Evolutionary conservation across 2,888 invertebrate genomes (phyloP), one percentile per base, ranked within the genome.

Genomic region (Dryobotodes eremita): DNA sequence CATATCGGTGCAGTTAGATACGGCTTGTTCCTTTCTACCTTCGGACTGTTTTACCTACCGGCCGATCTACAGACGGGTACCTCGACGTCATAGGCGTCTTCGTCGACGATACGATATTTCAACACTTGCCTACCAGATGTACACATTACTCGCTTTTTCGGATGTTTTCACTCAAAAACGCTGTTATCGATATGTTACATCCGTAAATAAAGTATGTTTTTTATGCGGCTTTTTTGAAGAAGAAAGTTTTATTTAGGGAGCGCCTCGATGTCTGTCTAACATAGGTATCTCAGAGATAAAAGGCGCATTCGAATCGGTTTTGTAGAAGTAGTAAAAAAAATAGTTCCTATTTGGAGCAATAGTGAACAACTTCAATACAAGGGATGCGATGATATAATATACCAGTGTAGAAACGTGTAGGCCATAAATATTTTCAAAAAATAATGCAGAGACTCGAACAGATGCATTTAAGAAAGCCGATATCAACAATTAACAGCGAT

Each of bases 71-170:
- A n/a, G 53, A 48, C 59, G 62, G 64, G 77, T 68, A 77, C 62
- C 80, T 77, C 31, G 70, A 53, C 17, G 20, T 53, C 31, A 36
- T 36, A 36, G 31, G 31, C 31, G 31, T 36, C 8, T 20, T 53
- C 8, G 50, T 11, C 17, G 53, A 78, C 71, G 87, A 87, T 75
- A 65, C 75, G 50, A 85, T 87, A 74, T 85, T 90, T 90, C 85
- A 89, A 87, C 89, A 76, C 89, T 72, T 71, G 62, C 61, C 79
- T 74, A 82, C 88, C 89, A 89, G 88, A 89, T 89, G 89, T 82
- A 89, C 86, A 80, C 83, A 84, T 83, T 82, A 88, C 86, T 62
- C 42, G 76, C 61, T 85, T 88, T 84, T 87, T 89, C 80, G 80
- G 78, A 84, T 88, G 83, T 85, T 87, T 86, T 83, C 69, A 84